A percentile compares a stretch with the other conserved stretches of the same genome.
Evolutionary conservation across 2,797 vertebrate genomes (phyloP).

Genomic region (Brachyalestes nurse): DNA sequence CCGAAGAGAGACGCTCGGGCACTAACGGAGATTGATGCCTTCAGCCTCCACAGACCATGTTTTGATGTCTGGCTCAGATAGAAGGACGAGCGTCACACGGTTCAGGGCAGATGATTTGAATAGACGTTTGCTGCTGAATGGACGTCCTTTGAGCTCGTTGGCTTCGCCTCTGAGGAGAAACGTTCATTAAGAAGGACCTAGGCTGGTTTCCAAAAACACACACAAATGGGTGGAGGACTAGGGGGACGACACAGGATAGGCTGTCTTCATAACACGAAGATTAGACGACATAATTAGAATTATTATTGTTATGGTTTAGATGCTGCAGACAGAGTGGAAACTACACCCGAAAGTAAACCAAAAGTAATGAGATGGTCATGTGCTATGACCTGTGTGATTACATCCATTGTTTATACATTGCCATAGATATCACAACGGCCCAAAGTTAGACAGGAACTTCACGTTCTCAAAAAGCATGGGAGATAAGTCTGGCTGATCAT

Average conservation of each 20-base stretch:
- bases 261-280: slow-evolving; percentile 19
- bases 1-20: slow-evolving; percentile 43
- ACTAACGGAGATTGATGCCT: slow-evolving; percentile 37
- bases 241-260: slow-evolving; percentile 14
- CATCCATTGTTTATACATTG: neutral
- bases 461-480: slow-evolving; percentile 1
- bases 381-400: neutral
- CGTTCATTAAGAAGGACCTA: slow-evolving; percentile 7
- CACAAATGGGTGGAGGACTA: neutral
- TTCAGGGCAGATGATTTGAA: slow-evolving; percentile 29
- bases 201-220: neutral
- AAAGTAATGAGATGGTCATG: slow-evolving; percentile 1
- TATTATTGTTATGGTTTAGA: neutral
- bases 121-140: slow-evolving; percentile 8
- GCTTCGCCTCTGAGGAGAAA: neutral
- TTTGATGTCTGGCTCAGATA: slow-evolving; percentile 45
- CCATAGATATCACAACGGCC: neutral
- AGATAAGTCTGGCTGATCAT: slow-evolving; percentile 36
- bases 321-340: slow-evolving; percentile 23
- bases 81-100: slow-evolving; percentile 22
- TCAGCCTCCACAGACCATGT: slow-evolving; percentile 13
- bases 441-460: neutral
- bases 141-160: slow-evolving; percentile 1
- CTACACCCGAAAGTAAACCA: neutral
- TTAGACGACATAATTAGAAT: slow-evolving; percentile 4